Percentiles rank a stretch among this genome's conserved stretches.
phyloP scores from a whole-genome alignment of 2,113 vertebrate species.

The Mola mola region DNA sequence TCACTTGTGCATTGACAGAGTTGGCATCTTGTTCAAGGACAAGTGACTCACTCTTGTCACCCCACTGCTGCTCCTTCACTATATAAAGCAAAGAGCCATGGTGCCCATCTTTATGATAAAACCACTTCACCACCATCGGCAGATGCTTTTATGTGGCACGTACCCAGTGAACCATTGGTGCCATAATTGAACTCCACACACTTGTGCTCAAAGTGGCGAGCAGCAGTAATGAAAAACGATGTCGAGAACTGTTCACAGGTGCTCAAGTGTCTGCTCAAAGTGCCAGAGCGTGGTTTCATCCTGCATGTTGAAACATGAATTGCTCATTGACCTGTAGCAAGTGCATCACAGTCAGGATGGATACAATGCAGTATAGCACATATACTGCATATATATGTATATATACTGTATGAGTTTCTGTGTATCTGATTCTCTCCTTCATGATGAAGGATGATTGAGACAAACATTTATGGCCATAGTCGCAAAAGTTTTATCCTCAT shows the following conservation, averaged over 20 bases:
- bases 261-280: slow-evolving; percentile 48
- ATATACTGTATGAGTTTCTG: too few species aligned
- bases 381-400: too few species aligned
- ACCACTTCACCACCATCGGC: slow-evolving; percentile 55
- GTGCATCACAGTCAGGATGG: slow-evolving; percentile 26
- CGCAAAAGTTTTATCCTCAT: too few species aligned
- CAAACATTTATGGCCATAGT: too few species aligned
- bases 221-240: slow-evolving; percentile 49
- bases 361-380: background rate
- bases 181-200: slow-evolving; percentile 51
- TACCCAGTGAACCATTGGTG: slow-evolving; percentile 34
- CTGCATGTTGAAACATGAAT: slow-evolving; percentile 37
- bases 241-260: slow-evolving; percentile 43
- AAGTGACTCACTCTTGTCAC: slow-evolving; percentile 17
- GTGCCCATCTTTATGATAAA: slow-evolving; percentile 33
- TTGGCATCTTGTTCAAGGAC: slow-evolving; percentile 55
- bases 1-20: slow-evolving; percentile 9
- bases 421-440: too few species aligned
- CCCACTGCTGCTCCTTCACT: slow-evolving; percentile 28
- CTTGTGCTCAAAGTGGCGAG: slow-evolving; percentile 46
- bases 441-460: too few species aligned
- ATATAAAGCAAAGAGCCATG: slow-evolving; percentile 55
- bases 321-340: slow-evolving; percentile 24
- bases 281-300: slow-evolving; percentile 16
- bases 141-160: slow-evolving; percentile 50